These are phyloP conservation scores for Furnarius figulus DNA, from an alignment of 2,113 vertebrate species.

Conservation along the genomic window DNA sequence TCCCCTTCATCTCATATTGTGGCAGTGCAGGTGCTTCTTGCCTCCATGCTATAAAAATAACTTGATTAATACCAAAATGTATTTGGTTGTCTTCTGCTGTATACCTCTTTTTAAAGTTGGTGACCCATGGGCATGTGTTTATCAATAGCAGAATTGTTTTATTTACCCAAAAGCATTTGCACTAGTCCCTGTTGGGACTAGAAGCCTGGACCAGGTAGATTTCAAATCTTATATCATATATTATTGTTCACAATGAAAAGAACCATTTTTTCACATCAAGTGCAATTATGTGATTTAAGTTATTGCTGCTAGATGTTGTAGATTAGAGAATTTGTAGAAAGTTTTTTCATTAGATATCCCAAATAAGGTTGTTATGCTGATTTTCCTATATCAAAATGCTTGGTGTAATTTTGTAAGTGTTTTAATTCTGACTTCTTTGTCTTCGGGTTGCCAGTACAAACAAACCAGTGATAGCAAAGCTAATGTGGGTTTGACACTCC, in stretches of 20 bases:
- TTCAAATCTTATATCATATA: not conserved
- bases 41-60: no score
- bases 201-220: not conserved
- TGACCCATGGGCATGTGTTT: not conserved
- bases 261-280: not conserved
- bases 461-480: not conserved
- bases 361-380: not conserved
- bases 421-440: not conserved
- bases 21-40: no score
- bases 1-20: no score
- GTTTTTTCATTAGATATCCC: fast-evolving
- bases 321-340: not conserved
- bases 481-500: fast-evolving
- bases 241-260: not conserved
- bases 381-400: not conserved
- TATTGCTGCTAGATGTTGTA: not conserved
- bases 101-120: not conserved
- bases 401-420: not conserved
- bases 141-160: not conserved
- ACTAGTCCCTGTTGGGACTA: not conserved
- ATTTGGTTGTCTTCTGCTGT: no score
- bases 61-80: no score
- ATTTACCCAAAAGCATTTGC: not conserved
- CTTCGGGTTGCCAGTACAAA: not conserved
- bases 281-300: not conserved